Percentiles rank a stretch among this genome's conserved stretches.
These are phyloP conservation scores for Trematocara macrostoma DNA, from an alignment of 2,113 vertebrate genomes.

Conservation along the genomic window DNA sequence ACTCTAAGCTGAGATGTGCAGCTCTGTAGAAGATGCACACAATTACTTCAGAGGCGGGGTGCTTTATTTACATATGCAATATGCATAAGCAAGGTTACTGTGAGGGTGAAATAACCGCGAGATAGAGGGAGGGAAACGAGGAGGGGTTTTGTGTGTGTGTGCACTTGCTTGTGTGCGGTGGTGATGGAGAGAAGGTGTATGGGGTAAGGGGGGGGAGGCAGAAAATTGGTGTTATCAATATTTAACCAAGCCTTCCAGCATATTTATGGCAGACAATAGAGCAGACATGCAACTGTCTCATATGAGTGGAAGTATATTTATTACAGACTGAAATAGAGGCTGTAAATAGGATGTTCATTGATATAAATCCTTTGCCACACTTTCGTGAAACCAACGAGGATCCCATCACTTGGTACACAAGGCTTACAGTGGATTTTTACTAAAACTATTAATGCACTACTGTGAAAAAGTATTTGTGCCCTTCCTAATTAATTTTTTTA, in stretches of 20 bases:
- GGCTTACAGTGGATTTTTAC: not conserved
- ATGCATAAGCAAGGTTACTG: conserved; percentile 76
- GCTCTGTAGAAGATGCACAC: conserved; percentile 87
- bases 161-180: conserved; percentile 1
- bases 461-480: not conserved
- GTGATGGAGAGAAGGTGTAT: conserved; percentile 29
- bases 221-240: conserved; percentile 74
- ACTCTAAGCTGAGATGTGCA: conserved; percentile 60
- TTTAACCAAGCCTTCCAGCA: conserved; percentile 74
- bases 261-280: conserved; percentile 74
- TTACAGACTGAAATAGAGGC: conserved; percentile 50
- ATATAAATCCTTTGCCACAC: conserved; percentile 21
- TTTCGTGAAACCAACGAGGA: not conserved
- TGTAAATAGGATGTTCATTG: conserved; percentile 61
- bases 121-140: conserved; percentile 55
- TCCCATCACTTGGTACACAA: not conserved
- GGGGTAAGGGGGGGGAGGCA: not conserved
- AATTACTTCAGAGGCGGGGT: conserved; percentile 88
- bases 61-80: conserved; percentile 84
- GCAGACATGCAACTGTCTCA: conserved; percentile 69
- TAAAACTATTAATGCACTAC: conserved; percentile 3
- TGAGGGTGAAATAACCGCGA: conserved; percentile 70
- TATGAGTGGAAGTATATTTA: conserved; percentile 69
- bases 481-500: not conserved
- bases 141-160: conserved; percentile 30